Evolutionary conservation across 2,888 invertebrate genomes (phyloP), one percentile per base, ranked within the genome.

Genomic region (Synergus umbraculus): DNA sequence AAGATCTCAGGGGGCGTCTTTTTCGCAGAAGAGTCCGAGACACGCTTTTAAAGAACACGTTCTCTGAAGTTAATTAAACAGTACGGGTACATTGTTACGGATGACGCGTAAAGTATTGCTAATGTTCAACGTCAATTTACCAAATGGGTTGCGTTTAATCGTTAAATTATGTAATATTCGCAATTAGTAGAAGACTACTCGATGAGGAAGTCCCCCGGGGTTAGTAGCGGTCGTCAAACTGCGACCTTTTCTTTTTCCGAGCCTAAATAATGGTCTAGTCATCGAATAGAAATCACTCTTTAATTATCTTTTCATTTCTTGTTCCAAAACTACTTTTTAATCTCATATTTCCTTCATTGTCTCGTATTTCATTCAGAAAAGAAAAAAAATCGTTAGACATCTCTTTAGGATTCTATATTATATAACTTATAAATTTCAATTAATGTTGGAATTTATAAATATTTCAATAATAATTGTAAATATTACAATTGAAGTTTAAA

Each of bases 161-260:
- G 69, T 49, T 73, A 54, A 49, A 54, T 73, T 73, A 73, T 73
- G 69, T 54, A 73, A 73, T 73, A 73, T 73, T 54, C 37, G 49
- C 49, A 73, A 73, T 73, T 73, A 73, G 54, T n/a, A 29, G n/a
- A 73, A 22, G 46, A 54, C 37, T 69, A 1, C 49, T 73, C 29
- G 54, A 54, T 54, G 69, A n/a, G 46, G 29, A 49, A 54, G 37
- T 73, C 54, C 49, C 49, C 46, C 49, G 49, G 69, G 69, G 54
- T n/a, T 69, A 69, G 3, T 15, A 22, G 46, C 13, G 44, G 22
- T 44, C 67, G 12, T 44, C 12, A 69, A 49, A 22, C 60, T 29
- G 29, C 22, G 49, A 46, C n/a, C 69, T n/a, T 54, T 49, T 73
- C 29, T 73, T 49, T 49, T 54, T 37, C n/a, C 29, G 46, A 73